Evolutionary conservation across 2,113 vertebrate species (phyloP).

Genomic region (Callopanchax toddi): DNA sequence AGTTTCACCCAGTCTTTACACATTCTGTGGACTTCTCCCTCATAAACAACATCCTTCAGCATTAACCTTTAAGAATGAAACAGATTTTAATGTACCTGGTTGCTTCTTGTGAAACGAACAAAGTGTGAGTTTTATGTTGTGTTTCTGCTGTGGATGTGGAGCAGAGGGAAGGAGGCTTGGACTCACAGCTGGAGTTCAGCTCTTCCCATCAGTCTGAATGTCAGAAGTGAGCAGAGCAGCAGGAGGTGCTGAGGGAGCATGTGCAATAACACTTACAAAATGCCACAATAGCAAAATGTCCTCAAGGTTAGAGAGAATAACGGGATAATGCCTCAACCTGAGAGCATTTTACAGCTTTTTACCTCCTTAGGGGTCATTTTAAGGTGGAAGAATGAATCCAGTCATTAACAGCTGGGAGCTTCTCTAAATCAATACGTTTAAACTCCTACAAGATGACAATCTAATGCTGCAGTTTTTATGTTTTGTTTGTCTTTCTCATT

Average conservation of each 20-base stretch:
- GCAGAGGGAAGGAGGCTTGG: conserved; percentile 5
- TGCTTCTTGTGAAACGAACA: too few relatives aligned
- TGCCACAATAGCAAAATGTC: conserved; percentile 40
- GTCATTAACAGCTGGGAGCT: neutral
- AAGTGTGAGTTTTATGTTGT: neutral
- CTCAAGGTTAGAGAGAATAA: conserved; percentile 19
- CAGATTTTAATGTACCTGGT: too few relatives aligned
- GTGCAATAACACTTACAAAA: neutral
- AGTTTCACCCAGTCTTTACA: too few relatives aligned
- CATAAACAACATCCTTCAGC: too few relatives aligned
- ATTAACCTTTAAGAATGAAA: too few relatives aligned
- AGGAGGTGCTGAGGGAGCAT: conserved; percentile 10
- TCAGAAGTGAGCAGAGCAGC: conserved; percentile 45
- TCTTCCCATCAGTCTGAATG: conserved; percentile 49
- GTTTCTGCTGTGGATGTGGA: conserved; percentile 3
- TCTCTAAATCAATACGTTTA: neutral
- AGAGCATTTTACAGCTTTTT: conserved; percentile 13
- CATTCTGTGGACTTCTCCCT: too few relatives aligned
- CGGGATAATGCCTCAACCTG: neutral
- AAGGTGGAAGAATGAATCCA: neutral
- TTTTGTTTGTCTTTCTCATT: neutral
- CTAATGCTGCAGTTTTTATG: neutral
- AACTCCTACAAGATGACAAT: neutral
- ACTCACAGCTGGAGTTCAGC: conserved; percentile 49
- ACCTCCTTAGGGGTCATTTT: neutral